These are phyloP conservation scores for Botrylloides violaceus DNA, from an alignment of 23 tunicate genomes.

Conservation along the genomic window DNA sequence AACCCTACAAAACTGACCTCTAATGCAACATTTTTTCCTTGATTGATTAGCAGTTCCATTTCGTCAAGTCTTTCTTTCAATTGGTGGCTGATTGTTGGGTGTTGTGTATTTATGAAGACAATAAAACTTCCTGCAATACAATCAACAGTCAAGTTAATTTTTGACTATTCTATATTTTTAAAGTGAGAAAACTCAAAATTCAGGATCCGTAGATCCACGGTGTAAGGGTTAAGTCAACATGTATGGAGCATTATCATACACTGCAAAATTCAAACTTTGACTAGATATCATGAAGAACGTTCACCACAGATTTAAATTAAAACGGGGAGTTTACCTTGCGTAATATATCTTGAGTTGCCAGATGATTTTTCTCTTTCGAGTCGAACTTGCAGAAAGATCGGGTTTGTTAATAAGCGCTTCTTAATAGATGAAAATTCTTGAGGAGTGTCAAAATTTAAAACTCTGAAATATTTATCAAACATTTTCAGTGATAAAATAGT, in stretches of 20 bases:
- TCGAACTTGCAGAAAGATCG: slow-evolving; percentile 51
- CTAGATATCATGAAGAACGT: too few relatives aligned
- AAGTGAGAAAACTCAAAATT: too few relatives aligned
- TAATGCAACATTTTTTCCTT: slow-evolving; percentile 59
- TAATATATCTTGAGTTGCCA: slow-evolving; percentile 63
- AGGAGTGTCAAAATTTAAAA: slow-evolving; percentile 30
- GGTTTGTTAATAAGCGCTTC: slow-evolving; percentile 51
- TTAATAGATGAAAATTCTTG: slow-evolving; percentile 46
- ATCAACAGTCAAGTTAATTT: too few relatives aligned
- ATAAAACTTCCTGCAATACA: slow-evolving; percentile 61
- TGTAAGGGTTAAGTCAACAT: too few relatives aligned
- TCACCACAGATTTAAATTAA: too few relatives aligned
- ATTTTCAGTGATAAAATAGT: too few relatives aligned
- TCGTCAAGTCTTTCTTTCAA: slow-evolving; percentile 20
- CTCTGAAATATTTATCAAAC: slow-evolving; percentile 36
- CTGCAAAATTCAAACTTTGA: too few relatives aligned
- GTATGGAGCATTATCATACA: too few relatives aligned
- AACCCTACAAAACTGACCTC: slow-evolving; percentile 43
- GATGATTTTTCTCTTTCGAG: slow-evolving; percentile 55
- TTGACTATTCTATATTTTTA: too few relatives aligned
- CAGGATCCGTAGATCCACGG: too few relatives aligned
- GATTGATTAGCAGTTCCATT: slow-evolving; percentile 28
- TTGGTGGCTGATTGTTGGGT: slow-evolving; percentile 52
- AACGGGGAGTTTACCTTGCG: slow-evolving; percentile 35
- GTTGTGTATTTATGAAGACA: slow-evolving; percentile 45